phyloP scores from a whole-genome alignment of 2,113 vertebrate genomes.

The Blennius ocellaris region DNA sequence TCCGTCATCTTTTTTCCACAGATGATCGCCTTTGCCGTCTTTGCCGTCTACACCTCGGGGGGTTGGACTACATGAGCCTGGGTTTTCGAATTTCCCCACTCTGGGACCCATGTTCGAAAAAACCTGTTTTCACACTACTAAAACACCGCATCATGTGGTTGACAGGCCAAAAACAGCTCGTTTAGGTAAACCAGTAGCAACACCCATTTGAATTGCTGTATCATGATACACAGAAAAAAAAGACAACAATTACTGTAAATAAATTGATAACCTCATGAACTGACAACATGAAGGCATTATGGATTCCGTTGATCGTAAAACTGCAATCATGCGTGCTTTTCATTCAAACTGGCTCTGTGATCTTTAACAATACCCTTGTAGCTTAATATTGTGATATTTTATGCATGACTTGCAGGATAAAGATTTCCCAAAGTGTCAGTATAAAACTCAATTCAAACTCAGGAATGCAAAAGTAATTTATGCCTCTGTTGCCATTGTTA shows the following conservation, averaged over 20 bases:
- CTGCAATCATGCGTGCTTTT: background rate
- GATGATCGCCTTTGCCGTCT: too few species aligned
- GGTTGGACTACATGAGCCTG: too few species aligned
- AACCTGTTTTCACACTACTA: too few species aligned
- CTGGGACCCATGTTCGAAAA: too few species aligned
- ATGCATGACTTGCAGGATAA: background rate
- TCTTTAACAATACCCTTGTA: background rate
- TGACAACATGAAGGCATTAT: background rate
- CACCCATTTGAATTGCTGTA: too few species aligned
- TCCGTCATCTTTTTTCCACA: too few species aligned
- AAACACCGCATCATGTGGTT: too few species aligned
- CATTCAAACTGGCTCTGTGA: background rate
- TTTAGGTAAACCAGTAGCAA: too few species aligned
- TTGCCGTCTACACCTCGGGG: too few species aligned
- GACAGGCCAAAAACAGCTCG: too few species aligned
- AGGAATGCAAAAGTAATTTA: slow-evolving; percentile 6
- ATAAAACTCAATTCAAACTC: background rate
- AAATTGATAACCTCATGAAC: background rate
- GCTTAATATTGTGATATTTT: background rate
- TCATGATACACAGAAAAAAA: background rate
- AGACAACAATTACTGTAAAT: too few species aligned
- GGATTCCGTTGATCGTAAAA: background rate
- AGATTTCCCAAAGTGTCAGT: background rate
- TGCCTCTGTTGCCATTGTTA: slow-evolving; percentile 58
- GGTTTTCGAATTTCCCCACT: too few species aligned